Percentiles rank a stretch among this genome's conserved stretches.
Conservation (phyloP, 2,797 vertebrate genomes). For the Manis crassicaudata region DNA sequence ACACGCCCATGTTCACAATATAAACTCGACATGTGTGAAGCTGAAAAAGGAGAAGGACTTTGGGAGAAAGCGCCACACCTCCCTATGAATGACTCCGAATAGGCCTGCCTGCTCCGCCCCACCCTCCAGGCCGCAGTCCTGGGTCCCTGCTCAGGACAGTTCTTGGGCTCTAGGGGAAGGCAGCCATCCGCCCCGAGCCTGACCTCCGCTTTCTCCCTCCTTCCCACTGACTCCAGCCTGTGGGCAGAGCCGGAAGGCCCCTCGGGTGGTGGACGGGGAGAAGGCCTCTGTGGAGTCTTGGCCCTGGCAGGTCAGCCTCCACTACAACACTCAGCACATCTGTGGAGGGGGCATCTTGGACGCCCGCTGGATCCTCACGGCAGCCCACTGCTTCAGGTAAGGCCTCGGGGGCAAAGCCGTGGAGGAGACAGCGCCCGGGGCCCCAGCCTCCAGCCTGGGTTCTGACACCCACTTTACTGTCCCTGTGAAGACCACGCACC, state of each 20-base stretch:
- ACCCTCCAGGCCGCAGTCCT: neutral
- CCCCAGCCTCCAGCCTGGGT: neutral
- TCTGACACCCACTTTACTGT: neutral
- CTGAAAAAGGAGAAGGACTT: neutral
- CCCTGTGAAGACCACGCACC: neutral
- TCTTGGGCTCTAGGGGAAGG: neutral
- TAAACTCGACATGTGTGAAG: neutral
- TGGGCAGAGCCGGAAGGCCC: constrained; percentile 79
- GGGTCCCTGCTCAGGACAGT: neutral
- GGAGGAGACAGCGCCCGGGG: neutral
- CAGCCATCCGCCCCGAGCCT: neutral
- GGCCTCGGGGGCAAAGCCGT: neutral
- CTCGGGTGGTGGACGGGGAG: constrained; percentile 91
- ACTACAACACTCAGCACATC: constrained; percentile 88
- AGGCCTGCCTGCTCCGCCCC: neutral
- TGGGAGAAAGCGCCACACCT: neutral
- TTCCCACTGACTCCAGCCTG: constrained; percentile 81
- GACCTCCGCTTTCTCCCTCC: neutral
- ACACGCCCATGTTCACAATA: neutral
- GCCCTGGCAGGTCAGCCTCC: constrained; percentile 97
- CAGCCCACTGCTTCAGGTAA: constrained; percentile 95
- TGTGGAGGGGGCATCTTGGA: constrained; percentile 94
- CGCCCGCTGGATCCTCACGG: constrained; percentile 90
- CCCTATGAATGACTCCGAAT: neutral
- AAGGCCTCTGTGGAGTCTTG: constrained; percentile 88